phyloP scores from a whole-genome alignment of 2,888 invertebrate genomes.

The Iphiclides podalirius region DNA sequence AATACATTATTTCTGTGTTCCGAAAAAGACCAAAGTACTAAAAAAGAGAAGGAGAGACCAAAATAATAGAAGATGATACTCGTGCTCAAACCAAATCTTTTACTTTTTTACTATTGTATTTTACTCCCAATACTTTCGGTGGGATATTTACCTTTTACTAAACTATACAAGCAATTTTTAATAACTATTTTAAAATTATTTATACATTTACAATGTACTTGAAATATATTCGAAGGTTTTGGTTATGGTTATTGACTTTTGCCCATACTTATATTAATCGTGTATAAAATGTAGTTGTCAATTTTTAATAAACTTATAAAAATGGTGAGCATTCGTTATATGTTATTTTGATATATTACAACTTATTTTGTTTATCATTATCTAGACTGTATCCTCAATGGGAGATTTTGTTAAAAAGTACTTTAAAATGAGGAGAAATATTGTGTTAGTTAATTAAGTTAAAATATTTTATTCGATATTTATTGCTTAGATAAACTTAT shows the following conservation, averaged over 20 bases:
- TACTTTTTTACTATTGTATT: constrained; percentile 41
- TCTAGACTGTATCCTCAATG: constrained; percentile 5
- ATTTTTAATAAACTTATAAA: constrained; percentile 22
- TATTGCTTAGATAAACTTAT: background rate
- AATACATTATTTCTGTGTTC: constrained; percentile 36
- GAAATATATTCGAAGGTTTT: constrained; percentile 21
- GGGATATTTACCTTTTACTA: background rate
- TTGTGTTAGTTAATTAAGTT: constrained; percentile 1
- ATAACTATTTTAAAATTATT: constrained; percentile 1
- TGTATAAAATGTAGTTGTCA: constrained; percentile 23
- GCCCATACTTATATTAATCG: background rate
- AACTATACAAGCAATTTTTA: background rate
- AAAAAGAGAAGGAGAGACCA: constrained; percentile 37
- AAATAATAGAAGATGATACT: constrained; percentile 26
- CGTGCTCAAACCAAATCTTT: constrained; percentile 20
- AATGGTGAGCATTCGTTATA: constrained; percentile 38
- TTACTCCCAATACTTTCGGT: constrained; percentile 13
- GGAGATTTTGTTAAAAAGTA: constrained; percentile 16
- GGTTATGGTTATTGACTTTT: constrained; percentile 29
- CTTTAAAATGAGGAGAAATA: constrained; percentile 16
- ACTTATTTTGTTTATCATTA: constrained; percentile 1
- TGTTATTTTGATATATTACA: background rate
- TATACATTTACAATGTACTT: background rate
- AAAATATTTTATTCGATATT: constrained; percentile 6
- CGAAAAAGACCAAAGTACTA: constrained; percentile 36